Percentiles rank a stretch among this genome's conserved stretches.
Conservation (phyloP, 2,888 invertebrate species). For the Stenurella melanura region DNA sequence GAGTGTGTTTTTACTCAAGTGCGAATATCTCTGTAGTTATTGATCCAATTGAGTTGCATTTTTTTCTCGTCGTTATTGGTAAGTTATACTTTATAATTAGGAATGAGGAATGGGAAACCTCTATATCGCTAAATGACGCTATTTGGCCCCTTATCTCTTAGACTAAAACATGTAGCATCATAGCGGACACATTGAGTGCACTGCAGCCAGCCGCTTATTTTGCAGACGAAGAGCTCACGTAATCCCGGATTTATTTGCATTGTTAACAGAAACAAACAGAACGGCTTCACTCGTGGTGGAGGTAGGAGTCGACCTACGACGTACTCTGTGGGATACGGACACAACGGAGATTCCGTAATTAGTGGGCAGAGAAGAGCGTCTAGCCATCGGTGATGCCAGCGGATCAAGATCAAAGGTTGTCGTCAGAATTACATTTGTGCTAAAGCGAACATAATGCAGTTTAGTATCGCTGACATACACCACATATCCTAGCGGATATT, state of each 20-base stretch:
- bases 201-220: constrained; percentile 23
- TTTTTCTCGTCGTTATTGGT: too few species aligned
- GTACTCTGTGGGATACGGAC: constrained; percentile 23
- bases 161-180: not conserved
- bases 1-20: too few species aligned
- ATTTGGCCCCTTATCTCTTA: too few species aligned
- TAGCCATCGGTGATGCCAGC: constrained; percentile 29
- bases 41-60: too few species aligned
- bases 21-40: too few species aligned
- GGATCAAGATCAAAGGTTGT: constrained; percentile 52
- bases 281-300: constrained; percentile 41
- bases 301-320: not conserved
- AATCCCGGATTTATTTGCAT: constrained; percentile 47
- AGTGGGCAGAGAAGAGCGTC: constrained; percentile 46
- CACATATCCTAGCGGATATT: constrained; percentile 32
- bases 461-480: constrained; percentile 44
- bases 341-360: constrained; percentile 45
- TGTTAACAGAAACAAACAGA: constrained; percentile 49
- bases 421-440: constrained; percentile 47
- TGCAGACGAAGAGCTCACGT: constrained; percentile 42
- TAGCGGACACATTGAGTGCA: constrained; percentile 9
- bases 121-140: too few species aligned
- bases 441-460: constrained; percentile 47
- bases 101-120: too few species aligned
- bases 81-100: too few species aligned